Evolutionary conservation across 2,797 vertebrate species (phyloP), one percentile per base, ranked within the genome.

Genomic region (Sebastes kiyomatsui): DNA sequence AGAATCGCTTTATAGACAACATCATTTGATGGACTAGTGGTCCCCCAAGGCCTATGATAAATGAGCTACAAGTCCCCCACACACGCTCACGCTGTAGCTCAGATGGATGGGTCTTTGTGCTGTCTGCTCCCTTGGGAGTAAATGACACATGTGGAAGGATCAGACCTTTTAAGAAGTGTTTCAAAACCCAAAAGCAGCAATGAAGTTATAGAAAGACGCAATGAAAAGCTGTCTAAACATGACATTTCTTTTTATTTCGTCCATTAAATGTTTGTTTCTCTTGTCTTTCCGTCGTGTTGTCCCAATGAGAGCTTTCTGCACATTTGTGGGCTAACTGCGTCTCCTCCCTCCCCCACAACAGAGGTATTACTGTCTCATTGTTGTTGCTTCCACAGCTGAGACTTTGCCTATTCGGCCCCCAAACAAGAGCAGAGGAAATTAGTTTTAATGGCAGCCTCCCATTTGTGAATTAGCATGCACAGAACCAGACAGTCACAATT

Each of bases 91-190:
- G 7, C 3, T 85, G 91, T 91, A 84, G 85, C 92, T 89, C 0
- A 86, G 83, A 92, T 85, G 56, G 88, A 92, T 88, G 84, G 72
- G 75, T 56, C 82, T 91, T 87, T 88, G 90, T 89, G 79, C 65
- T 60, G 77, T 58, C 23, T 16, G 77, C 76, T 12, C 54, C 35
- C 59, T 46, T 7, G 52, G 79, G 82, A 83, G 33, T 65, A 23
- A 81, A 56, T 59, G 67, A 72, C 12, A 60, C 82, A 70, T 35
- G 28, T 74, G 76, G 75, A 85, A 59, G 60, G 27, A 35, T 58
- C 61, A 70, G 84, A 86, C 85, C 69, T 68, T 58, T 73, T 28
- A 58, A 66, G 30, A 67, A 49, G 46, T 20, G 22, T 65, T 20
- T 59, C 12, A 10, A 33, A 71, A 64, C 32, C 79, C 18, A 69